Base-by-base conservation (phyloP, 2,888 invertebrate species). In the Pseudococcus longispinus region DNA sequence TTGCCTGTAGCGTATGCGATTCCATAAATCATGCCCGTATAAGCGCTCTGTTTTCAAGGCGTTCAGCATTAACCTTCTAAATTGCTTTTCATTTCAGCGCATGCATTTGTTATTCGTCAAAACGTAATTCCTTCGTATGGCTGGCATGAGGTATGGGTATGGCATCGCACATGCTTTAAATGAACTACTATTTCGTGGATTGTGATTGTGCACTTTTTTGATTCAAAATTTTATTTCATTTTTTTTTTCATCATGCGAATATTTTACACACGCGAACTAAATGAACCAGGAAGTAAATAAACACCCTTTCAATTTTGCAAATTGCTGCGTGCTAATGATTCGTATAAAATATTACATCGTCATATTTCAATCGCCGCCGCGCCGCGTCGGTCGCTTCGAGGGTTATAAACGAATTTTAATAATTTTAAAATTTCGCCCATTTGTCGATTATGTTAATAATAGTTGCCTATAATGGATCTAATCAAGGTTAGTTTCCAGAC, bases 41-140 rank as follows among this genome's bases (percentile, higher is more conserved):
- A 70, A 32, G 32, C 23, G 60, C 70, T 6, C 13, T 9, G 5
- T 29, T 70, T 70, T 29, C 70, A 70, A 70, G 70, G 70, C 70
- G 29, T 70, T 29, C 29, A 4, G 15, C 18, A 18, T 18, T 18
- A 70, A 29, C 70, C 29, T 70, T 70, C 70, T 70, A 70, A 70
- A 70, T 70, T 70, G 70, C 70, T 70, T 70, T 70, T 70, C 11
- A 29, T 70, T 70, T 70, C n/a, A 70, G n/a, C 29, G 18, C 29
- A 32, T 70, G 70, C 70, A 70, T 29, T 60, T 70, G 70, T 29
- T 60, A 29, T 70, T 15, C 18, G 70, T 70, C 29, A 29, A 70
- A 32, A 70, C 70, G 32, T 70, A 29, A 70, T 70, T 70, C 70
- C 5, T 70, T 70, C 70, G 6, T 15, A 20, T 18, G 55, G 51